phyloP scores from a whole-genome alignment of 1,140 invertebrate species.

The Rhopalosiphum padi region DNA sequence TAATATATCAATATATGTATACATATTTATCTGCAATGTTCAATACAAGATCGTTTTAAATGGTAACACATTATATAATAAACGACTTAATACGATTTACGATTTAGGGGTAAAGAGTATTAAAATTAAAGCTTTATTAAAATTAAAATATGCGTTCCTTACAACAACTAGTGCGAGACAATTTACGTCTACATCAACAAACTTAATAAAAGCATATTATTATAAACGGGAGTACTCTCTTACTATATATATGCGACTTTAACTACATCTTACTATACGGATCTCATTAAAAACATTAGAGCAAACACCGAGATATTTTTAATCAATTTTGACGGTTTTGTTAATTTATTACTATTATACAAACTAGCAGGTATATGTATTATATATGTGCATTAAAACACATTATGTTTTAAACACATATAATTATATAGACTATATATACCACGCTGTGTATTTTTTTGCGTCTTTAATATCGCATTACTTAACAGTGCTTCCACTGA shows the following conservation, averaged over 20 bases:
- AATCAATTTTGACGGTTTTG: conserved; percentile 21
- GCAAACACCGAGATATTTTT: not conserved
- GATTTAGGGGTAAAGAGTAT: not conserved
- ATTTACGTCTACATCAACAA: not conserved
- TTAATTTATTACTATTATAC: not conserved
- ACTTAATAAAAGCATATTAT: conserved; percentile 1
- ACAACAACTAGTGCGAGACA: not conserved
- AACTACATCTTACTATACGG: not conserved
- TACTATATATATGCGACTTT: not conserved
- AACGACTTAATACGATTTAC: not conserved
- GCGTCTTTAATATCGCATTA: not conserved
- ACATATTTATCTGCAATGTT: not conserved
- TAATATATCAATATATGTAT: not conserved
- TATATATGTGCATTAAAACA: not conserved
- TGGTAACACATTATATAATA: not conserved
- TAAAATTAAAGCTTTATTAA: not conserved
- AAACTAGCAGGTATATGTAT: not conserved
- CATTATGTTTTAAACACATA: not conserved
- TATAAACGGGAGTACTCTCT: not conserved
- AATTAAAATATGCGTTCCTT: not conserved
- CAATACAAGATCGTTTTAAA: not conserved
- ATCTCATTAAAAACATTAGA: conserved; percentile 4
- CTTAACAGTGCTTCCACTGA: not conserved
- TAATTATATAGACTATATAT: not conserved
- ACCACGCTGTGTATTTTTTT: not conserved